Conservation (phyloP, 2,888 invertebrate species). For the Dione vanillae region DNA sequence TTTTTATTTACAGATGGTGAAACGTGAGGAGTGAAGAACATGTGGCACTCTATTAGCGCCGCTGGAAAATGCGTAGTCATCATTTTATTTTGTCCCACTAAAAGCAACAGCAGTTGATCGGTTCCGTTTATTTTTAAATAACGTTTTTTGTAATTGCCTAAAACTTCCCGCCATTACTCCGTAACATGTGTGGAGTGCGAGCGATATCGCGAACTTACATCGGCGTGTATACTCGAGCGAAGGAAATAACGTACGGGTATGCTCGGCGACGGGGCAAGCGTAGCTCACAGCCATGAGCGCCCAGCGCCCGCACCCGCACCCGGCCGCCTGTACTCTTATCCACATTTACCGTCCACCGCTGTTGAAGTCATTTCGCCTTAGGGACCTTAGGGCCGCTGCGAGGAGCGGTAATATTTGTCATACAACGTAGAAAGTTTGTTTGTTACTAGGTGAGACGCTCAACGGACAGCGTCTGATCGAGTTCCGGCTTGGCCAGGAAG, state of each 20-base stretch:
- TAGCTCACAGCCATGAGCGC: constrained; percentile 77
- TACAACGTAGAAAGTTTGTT: constrained; percentile 30
- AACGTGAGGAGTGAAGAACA: constrained; percentile 8
- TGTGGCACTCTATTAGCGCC: constrained; percentile 34
- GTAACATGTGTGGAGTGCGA: constrained; percentile 57
- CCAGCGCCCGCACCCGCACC: constrained; percentile 70
- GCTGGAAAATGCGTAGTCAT: constrained; percentile 50
- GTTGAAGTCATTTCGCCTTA: constrained; percentile 69
- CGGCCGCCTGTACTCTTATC: constrained; percentile 48
- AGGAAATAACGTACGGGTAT: constrained; percentile 48
- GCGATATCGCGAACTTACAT: constrained; percentile 65
- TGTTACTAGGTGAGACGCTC: constrained; percentile 88
- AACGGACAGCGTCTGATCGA: constrained; percentile 94
- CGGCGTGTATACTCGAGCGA: constrained; percentile 55
- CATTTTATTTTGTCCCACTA: constrained; percentile 36
- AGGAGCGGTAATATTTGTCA: constrained; percentile 7
- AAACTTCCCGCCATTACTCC: not conserved
- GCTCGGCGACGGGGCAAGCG: constrained; percentile 62
- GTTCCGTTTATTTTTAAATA: not conserved
- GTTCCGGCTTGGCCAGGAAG: constrained; percentile 89
- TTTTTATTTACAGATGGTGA: constrained; percentile 45
- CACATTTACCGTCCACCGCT: constrained; percentile 31
- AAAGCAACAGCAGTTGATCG: constrained; percentile 50
- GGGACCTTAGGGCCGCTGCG: constrained; percentile 51
- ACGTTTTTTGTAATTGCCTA: not conserved